Percentiles rank a stretch among this genome's conserved stretches.
These are phyloP conservation scores for Indicator maculatus DNA, from an alignment of 2,113 vertebrate genomes.

Conservation along the genomic window DNA sequence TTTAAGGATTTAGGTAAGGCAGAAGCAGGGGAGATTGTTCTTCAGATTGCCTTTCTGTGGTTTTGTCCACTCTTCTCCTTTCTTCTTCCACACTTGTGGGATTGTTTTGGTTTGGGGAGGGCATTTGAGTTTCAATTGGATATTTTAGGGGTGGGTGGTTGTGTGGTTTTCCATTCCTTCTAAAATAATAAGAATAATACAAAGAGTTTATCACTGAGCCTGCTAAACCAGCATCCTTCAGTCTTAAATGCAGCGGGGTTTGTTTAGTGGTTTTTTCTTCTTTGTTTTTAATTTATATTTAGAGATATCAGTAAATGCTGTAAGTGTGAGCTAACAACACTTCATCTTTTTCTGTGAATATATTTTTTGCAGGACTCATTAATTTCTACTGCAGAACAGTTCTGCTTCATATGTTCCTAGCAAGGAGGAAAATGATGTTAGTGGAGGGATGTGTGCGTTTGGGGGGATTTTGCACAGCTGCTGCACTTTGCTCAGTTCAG, in stretches of 20 bases:
- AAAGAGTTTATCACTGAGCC: background rate
- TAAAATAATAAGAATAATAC: background rate
- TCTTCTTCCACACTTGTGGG: background rate
- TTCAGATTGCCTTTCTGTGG: background rate
- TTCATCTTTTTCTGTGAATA: background rate
- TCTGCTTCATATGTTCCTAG: background rate
- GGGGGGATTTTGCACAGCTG: background rate
- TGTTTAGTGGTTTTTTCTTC: background rate
- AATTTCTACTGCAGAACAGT: background rate
- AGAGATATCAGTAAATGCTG: background rate
- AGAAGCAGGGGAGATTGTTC: background rate
- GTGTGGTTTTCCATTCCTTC: background rate
- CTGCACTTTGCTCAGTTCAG: background rate
- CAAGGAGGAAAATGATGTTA: background rate
- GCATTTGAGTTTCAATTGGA: background rate
- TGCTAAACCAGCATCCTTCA: background rate
- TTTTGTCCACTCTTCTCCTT: background rate
- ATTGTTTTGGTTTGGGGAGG: background rate
- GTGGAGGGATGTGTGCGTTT: background rate
- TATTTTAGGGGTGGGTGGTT: background rate
- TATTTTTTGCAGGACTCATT: background rate
- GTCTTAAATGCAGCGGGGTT: background rate
- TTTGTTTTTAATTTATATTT: background rate
- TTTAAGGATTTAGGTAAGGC: background rate
- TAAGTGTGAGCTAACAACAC: background rate